Percentiles rank a stretch among this genome's conserved stretches.
Evolutionary conservation across 2,797 vertebrate species (phyloP).

Genomic region (Erethizon dorsatum): DNA sequence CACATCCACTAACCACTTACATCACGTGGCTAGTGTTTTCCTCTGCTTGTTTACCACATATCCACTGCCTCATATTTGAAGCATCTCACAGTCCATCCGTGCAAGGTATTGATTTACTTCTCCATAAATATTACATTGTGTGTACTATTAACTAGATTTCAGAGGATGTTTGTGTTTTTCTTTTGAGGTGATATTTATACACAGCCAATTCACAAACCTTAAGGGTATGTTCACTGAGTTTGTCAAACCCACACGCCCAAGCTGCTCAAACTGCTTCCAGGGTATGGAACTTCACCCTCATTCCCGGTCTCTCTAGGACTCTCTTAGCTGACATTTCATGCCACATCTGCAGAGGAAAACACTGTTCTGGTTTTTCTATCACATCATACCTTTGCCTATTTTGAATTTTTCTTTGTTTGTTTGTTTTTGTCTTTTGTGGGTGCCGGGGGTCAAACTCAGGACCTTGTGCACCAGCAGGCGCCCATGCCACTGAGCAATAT

Average conservation of each 20-base stretch:
- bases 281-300: rapidly evolving
- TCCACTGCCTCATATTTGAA: neutral
- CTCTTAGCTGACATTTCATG: too few species aligned
- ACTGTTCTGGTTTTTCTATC: too few species aligned
- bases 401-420: neutral
- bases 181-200: too few species aligned
- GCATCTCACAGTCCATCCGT: neutral
- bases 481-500: too few species aligned
- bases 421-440: too few species aligned
- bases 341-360: neutral
- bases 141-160: neutral
- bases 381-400: neutral
- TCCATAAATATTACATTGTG: neutral
- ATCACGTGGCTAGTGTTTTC: rapidly evolving
- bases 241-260: neutral
- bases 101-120: rapidly evolving
- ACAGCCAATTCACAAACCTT: neutral
- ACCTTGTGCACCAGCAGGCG: too few species aligned
- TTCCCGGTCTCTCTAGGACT: too few species aligned
- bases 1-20: rapidly evolving
- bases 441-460: too few species aligned
- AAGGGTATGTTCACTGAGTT: neutral
- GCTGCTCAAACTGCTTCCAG: neutral
- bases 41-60: rapidly evolving
- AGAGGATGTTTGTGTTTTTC: neutral